Evolutionary conservation across 2,888 invertebrate genomes (phyloP), one percentile per base, ranked within the genome.

Genomic region (Bellardia pandia): DNA sequence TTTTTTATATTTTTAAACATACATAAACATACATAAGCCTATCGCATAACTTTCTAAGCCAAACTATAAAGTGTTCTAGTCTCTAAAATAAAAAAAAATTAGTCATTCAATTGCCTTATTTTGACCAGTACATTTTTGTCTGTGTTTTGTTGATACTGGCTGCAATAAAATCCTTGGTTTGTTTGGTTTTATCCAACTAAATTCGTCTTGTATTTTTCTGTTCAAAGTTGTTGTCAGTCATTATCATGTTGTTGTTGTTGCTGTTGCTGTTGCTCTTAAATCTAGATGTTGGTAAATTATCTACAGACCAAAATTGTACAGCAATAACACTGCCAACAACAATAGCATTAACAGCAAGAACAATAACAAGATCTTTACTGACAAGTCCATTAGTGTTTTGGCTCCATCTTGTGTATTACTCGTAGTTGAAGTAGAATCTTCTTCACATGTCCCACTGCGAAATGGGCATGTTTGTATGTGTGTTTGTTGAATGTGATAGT

Each of bases 361-460:
- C 37, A 85, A 79, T 68, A 83, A 80, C 66, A 78, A 81, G 60
- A 81, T 75, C 68, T 84, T 48, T 77, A 77, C 86, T 85, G 87
- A 87, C 87, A 85, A 81, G 84, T 87, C 87, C 84, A 87, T 87
- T 85, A 87, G 77, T 77, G 74, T 75, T 85, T 78, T 85, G 74
- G 81, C 68, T 87, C 48, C 74, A 80, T 64, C 33, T 80, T 58
- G 56, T 86, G 51, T 48, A 13, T 56, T 37, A n/a, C n/a, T n/a
- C n/a, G n/a, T n/a, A 58, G 66, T 58, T 11, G 37, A 64, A 79
- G 23, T 60, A 72, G 60, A 45, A 33, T 5, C 11, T 48, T 48
- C 45, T 13, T 45, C 45, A 45, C 45, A 45, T 45, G 56, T 23
- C 13, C 13, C 30, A 14, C 9, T 11, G 51, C 16, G 37, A 6